A percentile compares a stretch with the other conserved stretches of the same genome.
These are phyloP conservation scores for Oncorhynchus nerka DNA, from an alignment of 2,113 vertebrate genomes.

Conservation along the genomic window DNA sequence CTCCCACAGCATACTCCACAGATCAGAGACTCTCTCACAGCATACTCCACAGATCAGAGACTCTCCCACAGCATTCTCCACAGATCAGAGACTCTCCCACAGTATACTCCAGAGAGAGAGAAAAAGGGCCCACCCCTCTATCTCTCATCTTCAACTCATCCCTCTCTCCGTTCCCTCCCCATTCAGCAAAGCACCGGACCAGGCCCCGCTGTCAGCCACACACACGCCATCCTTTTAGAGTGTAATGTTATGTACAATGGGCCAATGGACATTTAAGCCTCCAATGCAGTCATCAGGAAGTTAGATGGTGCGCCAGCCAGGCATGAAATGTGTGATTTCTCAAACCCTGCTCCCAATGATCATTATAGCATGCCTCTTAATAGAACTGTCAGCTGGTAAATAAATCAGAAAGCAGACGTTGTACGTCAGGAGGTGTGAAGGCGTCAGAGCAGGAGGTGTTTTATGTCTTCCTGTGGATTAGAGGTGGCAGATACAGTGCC, in stretches of 20 bases:
- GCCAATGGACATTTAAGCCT: neutral
- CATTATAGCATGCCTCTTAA: constrained; percentile 1
- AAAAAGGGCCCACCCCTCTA: too few relatives aligned
- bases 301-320: neutral
- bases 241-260: too few relatives aligned
- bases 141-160: too few relatives aligned
- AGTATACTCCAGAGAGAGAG: too few relatives aligned
- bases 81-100: too few relatives aligned
- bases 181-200: too few relatives aligned
- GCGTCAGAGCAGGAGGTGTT: neutral
- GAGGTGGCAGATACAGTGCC: neutral
- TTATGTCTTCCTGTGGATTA: constrained; percentile 22
- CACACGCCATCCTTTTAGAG: neutral
- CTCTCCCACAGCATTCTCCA: too few relatives aligned
- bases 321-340: constrained; percentile 18
- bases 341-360: neutral
- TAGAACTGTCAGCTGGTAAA: constrained; percentile 12
- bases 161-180: too few relatives aligned
- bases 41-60: too few relatives aligned
- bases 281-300: neutral
- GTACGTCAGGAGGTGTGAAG: neutral
- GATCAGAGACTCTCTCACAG: too few relatives aligned
- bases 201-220: neutral
- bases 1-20: too few relatives aligned
- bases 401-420: constrained; percentile 11